Base-by-base conservation (phyloP, 2,888 invertebrate genomes). In the Melanargia galathea region DNA sequence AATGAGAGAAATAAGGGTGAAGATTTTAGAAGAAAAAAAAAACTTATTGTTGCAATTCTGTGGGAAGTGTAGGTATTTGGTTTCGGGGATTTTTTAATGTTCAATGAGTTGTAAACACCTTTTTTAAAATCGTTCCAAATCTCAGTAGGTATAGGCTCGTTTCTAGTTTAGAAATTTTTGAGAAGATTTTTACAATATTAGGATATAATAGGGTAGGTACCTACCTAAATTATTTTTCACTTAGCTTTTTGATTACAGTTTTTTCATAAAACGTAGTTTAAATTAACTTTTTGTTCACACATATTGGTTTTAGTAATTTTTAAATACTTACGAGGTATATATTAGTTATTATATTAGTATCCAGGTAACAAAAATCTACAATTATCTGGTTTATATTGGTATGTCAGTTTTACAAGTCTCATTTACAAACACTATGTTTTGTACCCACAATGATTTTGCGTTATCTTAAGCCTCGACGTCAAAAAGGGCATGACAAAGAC, bases 81-180 rank as follows among this genome's bases (percentile, higher is more conserved):
- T 65, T 69, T 65, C 57, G 48, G 66, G 58, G 66, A 58, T 63
- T 59, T 70, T 70, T 76, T 65, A 63, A 43, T 67, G 70, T 71
- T 71, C 70, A 73, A 72, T 75, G 75, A 70, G 69, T 69, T 71
- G 76, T 74, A 68, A 75, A 75, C 69, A 67, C 8, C 72, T 75
- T 64, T 61, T 24, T 24, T 26, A 48, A 48, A 26, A 48, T 45
- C 13, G 11, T 43, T 43, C 2, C 18, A 43, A 43, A 16, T 43
- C 16, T 16, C 40, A 43, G 6, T 13, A 30, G 30, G n/a, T n/a
- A n/a, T 3, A 38, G 38, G n/a, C 38, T 43, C 18, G 16, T 43
- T 43, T 43, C 43, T 43, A 18, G 16, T 18, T 18, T 8, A 16
- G 16, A 6, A 16, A 43, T 18, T 43, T 43, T 18, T 2, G n/a